phyloP scores from a whole-genome alignment of 1,140 invertebrate genomes.

The Aphidius ervi region DNA sequence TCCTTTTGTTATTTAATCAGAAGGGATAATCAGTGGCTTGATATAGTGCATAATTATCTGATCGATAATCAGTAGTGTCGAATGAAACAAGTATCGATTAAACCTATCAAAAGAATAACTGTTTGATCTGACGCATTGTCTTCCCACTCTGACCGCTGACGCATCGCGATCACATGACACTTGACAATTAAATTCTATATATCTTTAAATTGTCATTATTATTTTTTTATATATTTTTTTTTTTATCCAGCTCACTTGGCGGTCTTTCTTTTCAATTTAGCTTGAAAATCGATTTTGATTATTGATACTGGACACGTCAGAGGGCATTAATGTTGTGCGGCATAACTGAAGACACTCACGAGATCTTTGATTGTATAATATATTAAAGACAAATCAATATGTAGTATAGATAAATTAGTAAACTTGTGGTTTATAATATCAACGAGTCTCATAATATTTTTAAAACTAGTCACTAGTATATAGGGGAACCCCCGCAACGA shows the following conservation, averaged over 20 bases:
- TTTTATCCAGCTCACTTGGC: background rate
- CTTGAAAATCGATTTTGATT: background rate
- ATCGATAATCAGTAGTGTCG: constrained; percentile 21
- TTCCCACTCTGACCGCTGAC: constrained; percentile 4
- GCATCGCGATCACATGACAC: constrained; percentile 7
- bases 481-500: constrained; percentile 40
- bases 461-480: background rate
- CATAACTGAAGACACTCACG: constrained; percentile 9
- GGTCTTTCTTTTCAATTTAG: background rate
- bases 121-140: constrained; percentile 14
- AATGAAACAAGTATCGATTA: constrained; percentile 21
- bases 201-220: background rate
- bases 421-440: constrained; percentile 15
- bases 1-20: background rate
- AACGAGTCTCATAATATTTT: constrained; percentile 6
- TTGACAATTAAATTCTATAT: constrained; percentile 10
- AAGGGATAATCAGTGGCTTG: constrained; percentile 19
- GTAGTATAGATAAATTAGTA: constrained; percentile 15
- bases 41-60: constrained; percentile 14
- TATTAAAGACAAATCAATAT: constrained; percentile 1
- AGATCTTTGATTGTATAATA: background rate
- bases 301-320: constrained; percentile 7
- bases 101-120: constrained; percentile 19
- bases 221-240: background rate
- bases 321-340: background rate